Base-by-base conservation (phyloP, 2,888 invertebrate species). In the Matsumyia berberina region DNA sequence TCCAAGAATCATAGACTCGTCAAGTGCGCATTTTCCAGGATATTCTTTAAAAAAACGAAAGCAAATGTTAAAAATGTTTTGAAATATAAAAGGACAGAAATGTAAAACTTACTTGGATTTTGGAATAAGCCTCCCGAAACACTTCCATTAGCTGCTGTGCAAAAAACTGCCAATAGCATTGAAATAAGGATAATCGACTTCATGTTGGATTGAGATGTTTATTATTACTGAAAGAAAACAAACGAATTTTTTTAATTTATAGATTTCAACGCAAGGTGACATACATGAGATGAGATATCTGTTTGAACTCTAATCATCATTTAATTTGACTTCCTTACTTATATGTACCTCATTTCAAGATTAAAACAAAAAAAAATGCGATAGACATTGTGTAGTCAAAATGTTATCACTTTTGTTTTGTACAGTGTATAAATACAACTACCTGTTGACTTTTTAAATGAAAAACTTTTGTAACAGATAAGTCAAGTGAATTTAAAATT, bases 1-100 rank as follows among this genome's bases (percentile, higher is more conserved):
- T 39, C 42, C 51, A 29, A 85, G 44, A 17, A 85, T 80, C 51
- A 85, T 39, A 0, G 69, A 8, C 5, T 85, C 80, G 6, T 64
- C 85, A 33, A 85, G 74, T 8, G 69, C 53, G 15, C 85, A 85
- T 46, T 53, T 85, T 37, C 85, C 85, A 39, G 85, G 85, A 29
- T 85, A 79, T 66, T 80, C 85, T 85, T 9, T 31, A 46, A 35
- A 11, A 37, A 29, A 7, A 29, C 37, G 12, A 44, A 9, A 12
- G 19, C 7, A 17, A 24, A 29, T 8, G 24, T 4, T 29, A 15
- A 11, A 57, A 11, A 5, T 5, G 11, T 11, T 24, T 44, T n/a
- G 2, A 7, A 55, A 31, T 8, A 5, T 6, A 24, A 37, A 4
- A 24, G 4, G 4, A 24, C 24, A 11, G 2, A 2, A 11, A 39